These are phyloP conservation scores for Microtus montanus DNA, from an alignment of 2,113 vertebrate species.

Conservation along the genomic window DNA sequence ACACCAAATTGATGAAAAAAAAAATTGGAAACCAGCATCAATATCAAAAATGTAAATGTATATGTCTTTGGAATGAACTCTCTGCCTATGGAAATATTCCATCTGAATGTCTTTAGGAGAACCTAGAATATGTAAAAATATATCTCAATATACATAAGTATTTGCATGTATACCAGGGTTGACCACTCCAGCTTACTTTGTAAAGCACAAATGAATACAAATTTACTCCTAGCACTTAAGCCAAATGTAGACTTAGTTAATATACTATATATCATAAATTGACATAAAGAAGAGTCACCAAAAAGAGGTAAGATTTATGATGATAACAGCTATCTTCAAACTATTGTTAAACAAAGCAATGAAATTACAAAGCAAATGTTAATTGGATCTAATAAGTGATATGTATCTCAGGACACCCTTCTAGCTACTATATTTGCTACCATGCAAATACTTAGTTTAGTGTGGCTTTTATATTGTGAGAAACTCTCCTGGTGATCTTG, in stretches of 20 bases:
- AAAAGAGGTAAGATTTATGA: neutral
- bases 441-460: neutral
- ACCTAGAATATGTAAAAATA: neutral
- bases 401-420: neutral
- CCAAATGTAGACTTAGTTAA: neutral
- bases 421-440: neutral
- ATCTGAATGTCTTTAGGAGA: neutral
- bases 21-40: neutral
- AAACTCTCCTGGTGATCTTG: constrained; percentile 30
- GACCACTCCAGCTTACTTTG: neutral
- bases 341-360: neutral
- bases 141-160: neutral
- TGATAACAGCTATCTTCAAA: neutral
- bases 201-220: neutral
- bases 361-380: neutral
- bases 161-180: neutral
- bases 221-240: neutral
- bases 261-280: neutral
- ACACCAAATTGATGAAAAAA: constrained; percentile 8
- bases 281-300: neutral
- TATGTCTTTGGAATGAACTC: neutral
- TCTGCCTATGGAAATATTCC: neutral
- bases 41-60: neutral
- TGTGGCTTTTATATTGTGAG: constrained; percentile 38
- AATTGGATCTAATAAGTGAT: neutral